Percentiles rank a stretch among this genome's conserved stretches.
These are phyloP conservation scores for Drosophila helvetica DNA, from an alignment of 2,888 invertebrate genomes.

Conservation along the genomic window DNA sequence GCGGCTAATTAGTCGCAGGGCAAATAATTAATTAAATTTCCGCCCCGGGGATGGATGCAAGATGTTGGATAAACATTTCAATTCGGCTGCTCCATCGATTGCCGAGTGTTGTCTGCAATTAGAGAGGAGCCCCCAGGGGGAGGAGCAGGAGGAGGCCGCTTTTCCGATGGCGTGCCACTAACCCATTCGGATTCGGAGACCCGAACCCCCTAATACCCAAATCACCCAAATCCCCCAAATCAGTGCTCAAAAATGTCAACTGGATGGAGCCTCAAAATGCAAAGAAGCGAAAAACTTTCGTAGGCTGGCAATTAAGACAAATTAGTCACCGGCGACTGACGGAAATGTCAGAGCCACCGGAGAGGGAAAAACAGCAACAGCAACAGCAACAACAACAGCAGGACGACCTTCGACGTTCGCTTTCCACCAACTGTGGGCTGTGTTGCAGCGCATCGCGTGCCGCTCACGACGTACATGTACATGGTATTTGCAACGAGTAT, in stretches of 20 bases:
- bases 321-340: conserved; percentile 55
- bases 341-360: conserved; percentile 61
- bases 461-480: conserved; percentile 4
- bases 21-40: conserved; percentile 70
- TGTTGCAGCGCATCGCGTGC: conserved; percentile 77
- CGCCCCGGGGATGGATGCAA: not conserved
- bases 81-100: conserved; percentile 45
- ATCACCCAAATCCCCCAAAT: conserved; percentile 14
- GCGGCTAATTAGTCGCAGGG: conserved; percentile 65
- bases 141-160: not conserved
- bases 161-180: conserved; percentile 56
- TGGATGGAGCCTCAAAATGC: not conserved
- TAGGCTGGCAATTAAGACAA: conserved; percentile 66
- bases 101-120: not conserved
- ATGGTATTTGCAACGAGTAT: conserved; percentile 30
- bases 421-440: conserved; percentile 33
- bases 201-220: no score
- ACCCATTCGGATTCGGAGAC: conserved; percentile 56
- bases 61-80: conserved; percentile 37
- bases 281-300: conserved; percentile 6
- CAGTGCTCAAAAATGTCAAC: conserved; percentile 64
- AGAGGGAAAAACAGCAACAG: conserved; percentile 16
- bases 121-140: not conserved
- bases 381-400: conserved; percentile 46
- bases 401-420: conserved; percentile 40